These are phyloP conservation scores for Avahi laniger DNA, from an alignment of 2,797 vertebrate species.

Conservation along the genomic window DNA sequence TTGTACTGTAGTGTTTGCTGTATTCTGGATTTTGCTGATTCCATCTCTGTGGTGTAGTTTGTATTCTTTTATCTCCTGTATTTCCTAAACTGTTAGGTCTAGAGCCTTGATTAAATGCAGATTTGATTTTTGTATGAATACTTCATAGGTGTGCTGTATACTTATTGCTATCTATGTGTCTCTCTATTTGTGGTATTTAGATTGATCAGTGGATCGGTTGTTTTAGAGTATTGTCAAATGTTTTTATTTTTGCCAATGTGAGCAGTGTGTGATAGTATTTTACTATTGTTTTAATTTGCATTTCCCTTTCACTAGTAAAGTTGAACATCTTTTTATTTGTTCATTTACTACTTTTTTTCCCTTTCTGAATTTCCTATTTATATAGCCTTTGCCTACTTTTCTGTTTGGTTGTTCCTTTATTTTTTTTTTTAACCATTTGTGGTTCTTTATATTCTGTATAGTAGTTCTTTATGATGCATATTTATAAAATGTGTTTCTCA, in stretches of 20 bases:
- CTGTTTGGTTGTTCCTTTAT: neutral
- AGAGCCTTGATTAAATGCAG: slow-evolving; percentile 16
- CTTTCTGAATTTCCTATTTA: neutral
- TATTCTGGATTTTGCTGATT: slow-evolving; percentile 31
- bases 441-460: neutral
- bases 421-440: neutral
- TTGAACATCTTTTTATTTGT: slow-evolving; percentile 22
- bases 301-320: slow-evolving; percentile 4
- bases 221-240: neutral
- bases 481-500: neutral
- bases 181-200: neutral
- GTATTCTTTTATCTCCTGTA: neutral
- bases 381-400: neutral
- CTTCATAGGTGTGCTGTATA: neutral
- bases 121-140: slow-evolving; percentile 32
- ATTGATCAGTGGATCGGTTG: neutral
- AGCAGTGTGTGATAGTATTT: neutral
- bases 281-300: slow-evolving; percentile 9
- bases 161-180: neutral
- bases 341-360: neutral
- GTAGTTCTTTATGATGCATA: neutral
- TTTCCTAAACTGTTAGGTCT: slow-evolving; percentile 42
- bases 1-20: neutral
- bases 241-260: neutral
- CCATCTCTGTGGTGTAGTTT: neutral